phyloP scores from a whole-genome alignment of 2,113 vertebrate genomes.

The Raja brachyura region DNA sequence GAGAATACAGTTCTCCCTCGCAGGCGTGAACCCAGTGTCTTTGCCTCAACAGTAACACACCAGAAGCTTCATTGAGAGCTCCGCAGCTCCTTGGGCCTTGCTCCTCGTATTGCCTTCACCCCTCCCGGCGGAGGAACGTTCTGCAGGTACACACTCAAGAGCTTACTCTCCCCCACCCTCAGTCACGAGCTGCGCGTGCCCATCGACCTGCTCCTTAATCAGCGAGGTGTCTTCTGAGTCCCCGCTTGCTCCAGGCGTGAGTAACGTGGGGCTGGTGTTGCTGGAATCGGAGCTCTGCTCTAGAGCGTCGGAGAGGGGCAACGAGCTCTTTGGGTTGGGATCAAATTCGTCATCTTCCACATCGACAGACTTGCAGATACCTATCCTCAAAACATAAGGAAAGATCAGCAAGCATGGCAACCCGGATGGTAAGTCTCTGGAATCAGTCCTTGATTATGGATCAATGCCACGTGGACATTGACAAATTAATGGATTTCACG shows the following conservation, averaged over 20 bases:
- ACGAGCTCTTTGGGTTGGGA: slow-evolving; percentile 65
- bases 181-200: not conserved
- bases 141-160: not conserved
- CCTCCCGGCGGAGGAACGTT: not conserved
- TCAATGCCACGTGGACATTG: too few species aligned
- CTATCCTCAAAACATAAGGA: slow-evolving; percentile 49
- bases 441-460: not conserved
- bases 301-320: slow-evolving; percentile 71
- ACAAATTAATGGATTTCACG: too few species aligned
- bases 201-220: slow-evolving; percentile 57
- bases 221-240: slow-evolving; percentile 85
- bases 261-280: slow-evolving; percentile 81
- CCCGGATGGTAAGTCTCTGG: not conserved
- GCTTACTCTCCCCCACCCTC: not conserved
- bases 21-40: not conserved
- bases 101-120: not conserved
- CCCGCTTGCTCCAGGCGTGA: slow-evolving; percentile 77
- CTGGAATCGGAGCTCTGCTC: slow-evolving; percentile 92
- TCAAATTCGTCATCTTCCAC: slow-evolving; percentile 82
- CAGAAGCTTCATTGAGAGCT: not conserved
- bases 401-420: not conserved
- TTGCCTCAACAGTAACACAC: not conserved
- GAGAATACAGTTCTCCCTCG: not conserved
- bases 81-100: not conserved
- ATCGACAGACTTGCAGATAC: slow-evolving; percentile 71